Evolutionary conservation across 1,140 invertebrate genomes (phyloP).

Genomic region (Drosophila repleta): DNA sequence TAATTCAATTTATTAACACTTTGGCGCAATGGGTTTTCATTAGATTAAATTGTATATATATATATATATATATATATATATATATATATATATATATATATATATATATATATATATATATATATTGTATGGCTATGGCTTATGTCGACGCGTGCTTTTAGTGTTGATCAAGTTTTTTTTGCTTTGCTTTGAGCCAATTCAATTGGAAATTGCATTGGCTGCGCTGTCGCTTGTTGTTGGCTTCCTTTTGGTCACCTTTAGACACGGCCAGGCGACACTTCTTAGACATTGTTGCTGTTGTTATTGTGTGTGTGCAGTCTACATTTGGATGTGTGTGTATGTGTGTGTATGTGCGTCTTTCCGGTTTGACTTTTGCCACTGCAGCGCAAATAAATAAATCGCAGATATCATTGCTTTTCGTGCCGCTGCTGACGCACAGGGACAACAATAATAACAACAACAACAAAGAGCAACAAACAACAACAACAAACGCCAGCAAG

Average conservation of each 20-base stretch:
- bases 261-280: constrained; percentile 7
- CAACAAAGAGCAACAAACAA: constrained; percentile 7
- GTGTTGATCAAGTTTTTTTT: constrained; percentile 5
- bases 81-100: neutral
- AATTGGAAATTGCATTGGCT: constrained; percentile 4
- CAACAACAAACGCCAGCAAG: no score
- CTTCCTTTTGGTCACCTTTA: constrained; percentile 14
- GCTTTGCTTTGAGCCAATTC: constrained; percentile 12
- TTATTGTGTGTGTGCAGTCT: constrained; percentile 1
- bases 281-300: constrained; percentile 4
- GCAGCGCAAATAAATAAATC: constrained; percentile 62
- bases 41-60: neutral
- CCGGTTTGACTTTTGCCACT: constrained; percentile 41
- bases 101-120: neutral
- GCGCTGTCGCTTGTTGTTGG: constrained; percentile 7
- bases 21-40: neutral
- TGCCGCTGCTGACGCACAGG: constrained; percentile 59
- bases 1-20: constrained; percentile 8
- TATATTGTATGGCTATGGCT: neutral
- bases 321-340: neutral
- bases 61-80: neutral
- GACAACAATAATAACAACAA: constrained; percentile 16
- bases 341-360: constrained; percentile 22
- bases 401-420: constrained; percentile 48
- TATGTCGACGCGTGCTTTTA: neutral